phyloP scores from a whole-genome alignment of 2,797 vertebrate species.

The Tachyglossus aculeatus region DNA sequence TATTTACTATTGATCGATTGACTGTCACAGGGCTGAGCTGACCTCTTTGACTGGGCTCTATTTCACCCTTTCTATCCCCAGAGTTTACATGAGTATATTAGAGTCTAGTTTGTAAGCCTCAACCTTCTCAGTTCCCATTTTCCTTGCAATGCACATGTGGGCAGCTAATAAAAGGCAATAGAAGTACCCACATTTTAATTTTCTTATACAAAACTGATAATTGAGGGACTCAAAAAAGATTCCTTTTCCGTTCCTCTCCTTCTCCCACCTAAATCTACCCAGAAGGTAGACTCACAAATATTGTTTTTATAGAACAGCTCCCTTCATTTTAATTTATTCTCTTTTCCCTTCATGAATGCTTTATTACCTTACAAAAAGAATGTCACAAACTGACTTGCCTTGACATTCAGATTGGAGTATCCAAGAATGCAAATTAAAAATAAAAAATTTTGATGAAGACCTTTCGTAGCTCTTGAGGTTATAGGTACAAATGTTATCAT shows the following conservation, averaged over 20 bases:
- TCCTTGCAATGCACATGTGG: not conserved
- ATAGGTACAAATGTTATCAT: constrained; percentile 59
- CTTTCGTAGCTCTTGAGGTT: constrained; percentile 42
- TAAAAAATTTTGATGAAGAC: constrained; percentile 55
- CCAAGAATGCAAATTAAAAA: constrained; percentile 30
- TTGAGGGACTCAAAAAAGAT: not conserved
- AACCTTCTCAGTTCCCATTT: not conserved
- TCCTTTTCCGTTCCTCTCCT: not conserved
- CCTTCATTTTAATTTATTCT: constrained; percentile 6
- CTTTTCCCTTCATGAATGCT: not conserved
- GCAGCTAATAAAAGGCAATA: not conserved
- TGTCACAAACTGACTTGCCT: not conserved
- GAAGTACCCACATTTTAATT: not conserved
- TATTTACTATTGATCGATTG: too few relatives aligned
- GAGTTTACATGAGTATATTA: not conserved
- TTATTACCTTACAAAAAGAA: not conserved
- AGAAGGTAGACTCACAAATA: not conserved
- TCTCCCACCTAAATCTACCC: not conserved
- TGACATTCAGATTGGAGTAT: constrained; percentile 10
- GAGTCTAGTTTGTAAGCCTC: not conserved
- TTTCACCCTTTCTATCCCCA: constrained; percentile 5
- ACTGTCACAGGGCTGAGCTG: constrained; percentile 20
- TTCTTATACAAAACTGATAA: not conserved
- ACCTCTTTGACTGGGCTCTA: constrained; percentile 32
- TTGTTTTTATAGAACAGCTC: not conserved